A percentile compares a stretch with the other conserved stretches of the same genome.
Conservation (phyloP, 2,888 invertebrate species). For the Acleris sparsana region DNA sequence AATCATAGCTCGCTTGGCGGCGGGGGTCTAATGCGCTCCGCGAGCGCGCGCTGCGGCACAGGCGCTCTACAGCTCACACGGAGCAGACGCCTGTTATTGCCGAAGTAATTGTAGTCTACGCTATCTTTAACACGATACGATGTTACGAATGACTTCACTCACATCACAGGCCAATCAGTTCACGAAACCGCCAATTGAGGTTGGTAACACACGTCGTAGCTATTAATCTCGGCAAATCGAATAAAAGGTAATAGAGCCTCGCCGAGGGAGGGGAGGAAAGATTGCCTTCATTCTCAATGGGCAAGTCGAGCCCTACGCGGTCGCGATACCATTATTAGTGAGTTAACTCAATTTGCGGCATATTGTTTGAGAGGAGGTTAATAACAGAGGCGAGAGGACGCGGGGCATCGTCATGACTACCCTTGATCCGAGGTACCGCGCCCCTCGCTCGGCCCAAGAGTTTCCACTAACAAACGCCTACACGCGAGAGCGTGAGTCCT, state of each 20-base stretch:
- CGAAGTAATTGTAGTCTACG: constrained; percentile 15
- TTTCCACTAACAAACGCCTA: constrained; percentile 46
- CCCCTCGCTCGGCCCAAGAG: constrained; percentile 46
- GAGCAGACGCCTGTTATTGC: constrained; percentile 37
- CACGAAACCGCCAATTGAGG: constrained; percentile 48
- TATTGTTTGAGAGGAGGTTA: constrained; percentile 82
- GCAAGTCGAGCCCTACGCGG: constrained; percentile 66
- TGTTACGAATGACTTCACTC: constrained; percentile 42
- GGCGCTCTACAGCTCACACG: constrained; percentile 28
- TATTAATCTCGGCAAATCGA: constrained; percentile 77
- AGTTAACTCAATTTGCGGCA: constrained; percentile 83
- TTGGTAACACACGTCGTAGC: constrained; percentile 60
- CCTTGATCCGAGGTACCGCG: constrained; percentile 56
- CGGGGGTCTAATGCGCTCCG: constrained; percentile 53
- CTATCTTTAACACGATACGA: constrained; percentile 17
- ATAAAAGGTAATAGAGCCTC: constrained; percentile 72
- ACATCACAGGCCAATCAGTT: constrained; percentile 46
- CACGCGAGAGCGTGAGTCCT: constrained; percentile 42
- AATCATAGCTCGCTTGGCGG: constrained; percentile 69
- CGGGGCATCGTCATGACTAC: constrained; percentile 72
- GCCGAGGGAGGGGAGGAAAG: constrained; percentile 60
- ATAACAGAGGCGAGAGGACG: constrained; percentile 78
- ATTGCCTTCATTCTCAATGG: constrained; percentile 72
- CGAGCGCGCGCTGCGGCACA: constrained; percentile 52
- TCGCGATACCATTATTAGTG: constrained; percentile 80